A percentile compares a stretch with the other conserved stretches of the same genome.
Conservation (phyloP, 2,888 invertebrate species). For the Eristalis tenax region DNA sequence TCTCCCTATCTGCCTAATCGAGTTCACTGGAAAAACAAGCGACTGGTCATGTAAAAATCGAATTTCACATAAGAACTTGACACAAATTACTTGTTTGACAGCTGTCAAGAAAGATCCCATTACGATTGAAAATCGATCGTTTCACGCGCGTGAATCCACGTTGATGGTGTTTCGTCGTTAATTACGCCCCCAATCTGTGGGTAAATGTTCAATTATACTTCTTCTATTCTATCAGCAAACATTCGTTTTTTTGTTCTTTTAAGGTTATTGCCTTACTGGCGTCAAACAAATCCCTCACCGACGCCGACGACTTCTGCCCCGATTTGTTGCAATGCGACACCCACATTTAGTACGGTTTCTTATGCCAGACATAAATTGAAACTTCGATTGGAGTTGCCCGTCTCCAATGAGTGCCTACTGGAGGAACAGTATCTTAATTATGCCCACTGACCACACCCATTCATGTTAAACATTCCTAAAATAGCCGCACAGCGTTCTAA, state of each 20-base stretch:
- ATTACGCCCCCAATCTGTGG: background rate
- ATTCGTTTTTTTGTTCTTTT: background rate
- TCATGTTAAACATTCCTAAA: constrained; percentile 57
- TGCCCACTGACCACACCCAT: constrained; percentile 63
- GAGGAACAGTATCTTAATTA: constrained; percentile 55
- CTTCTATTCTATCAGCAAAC: background rate
- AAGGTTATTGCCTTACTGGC: background rate
- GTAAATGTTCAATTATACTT: background rate
- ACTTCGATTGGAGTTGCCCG: constrained; percentile 44
- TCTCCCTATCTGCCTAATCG: too few relatives aligned
- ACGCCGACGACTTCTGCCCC: background rate
- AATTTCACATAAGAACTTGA: background rate
- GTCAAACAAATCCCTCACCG: background rate
- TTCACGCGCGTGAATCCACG: background rate
- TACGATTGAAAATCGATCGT: background rate
- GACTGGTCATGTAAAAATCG: background rate
- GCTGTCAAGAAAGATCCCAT: background rate
- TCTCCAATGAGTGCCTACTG: constrained; percentile 27
- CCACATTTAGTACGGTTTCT: constrained; percentile 39
- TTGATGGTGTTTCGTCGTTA: background rate
- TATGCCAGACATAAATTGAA: constrained; percentile 55
- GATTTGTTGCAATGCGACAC: background rate
- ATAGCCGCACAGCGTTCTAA: constrained; percentile 48
- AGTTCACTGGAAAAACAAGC: too few relatives aligned
- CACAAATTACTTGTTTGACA: background rate